phyloP scores from a whole-genome alignment of 2,113 vertebrate species.

The Callithrix jacchus region DNA sequence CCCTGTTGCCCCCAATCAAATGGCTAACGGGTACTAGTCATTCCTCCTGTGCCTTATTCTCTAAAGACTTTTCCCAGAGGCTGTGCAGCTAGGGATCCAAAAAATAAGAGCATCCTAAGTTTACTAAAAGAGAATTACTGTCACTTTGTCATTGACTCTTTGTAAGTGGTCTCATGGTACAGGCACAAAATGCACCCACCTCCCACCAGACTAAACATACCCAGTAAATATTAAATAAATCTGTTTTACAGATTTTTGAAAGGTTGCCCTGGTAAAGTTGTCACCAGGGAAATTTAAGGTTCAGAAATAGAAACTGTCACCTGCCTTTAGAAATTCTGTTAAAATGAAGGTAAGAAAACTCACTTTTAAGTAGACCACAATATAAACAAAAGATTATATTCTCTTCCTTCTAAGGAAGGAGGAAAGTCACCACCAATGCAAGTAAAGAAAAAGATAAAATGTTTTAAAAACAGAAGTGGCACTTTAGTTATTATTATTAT shows the following conservation, averaged over 20 bases:
- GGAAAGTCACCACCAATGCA: not conserved
- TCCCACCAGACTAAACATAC: accelerated
- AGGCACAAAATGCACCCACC: not conserved
- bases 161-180: not conserved
- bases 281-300: not conserved
- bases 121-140: not conserved
- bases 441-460: not conserved
- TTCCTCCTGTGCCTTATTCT: not conserved
- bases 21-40: accelerated
- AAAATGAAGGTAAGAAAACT: not conserved
- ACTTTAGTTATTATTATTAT: not conserved
- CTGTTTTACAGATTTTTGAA: not conserved
- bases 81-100: not conserved
- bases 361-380: not conserved
- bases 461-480: not conserved
- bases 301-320: not conserved
- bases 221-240: not conserved
- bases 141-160: not conserved
- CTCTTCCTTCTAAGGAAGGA: not conserved
- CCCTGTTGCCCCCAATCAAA: not conserved
- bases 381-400: not conserved
- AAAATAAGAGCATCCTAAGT: not conserved
- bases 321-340: not conserved
- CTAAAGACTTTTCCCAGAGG: not conserved
- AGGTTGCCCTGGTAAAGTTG: not conserved